Percentiles rank a stretch among this genome's conserved stretches.
Conservation (phyloP, 2,113 vertebrate species). For the Ammodytes dubius region DNA sequence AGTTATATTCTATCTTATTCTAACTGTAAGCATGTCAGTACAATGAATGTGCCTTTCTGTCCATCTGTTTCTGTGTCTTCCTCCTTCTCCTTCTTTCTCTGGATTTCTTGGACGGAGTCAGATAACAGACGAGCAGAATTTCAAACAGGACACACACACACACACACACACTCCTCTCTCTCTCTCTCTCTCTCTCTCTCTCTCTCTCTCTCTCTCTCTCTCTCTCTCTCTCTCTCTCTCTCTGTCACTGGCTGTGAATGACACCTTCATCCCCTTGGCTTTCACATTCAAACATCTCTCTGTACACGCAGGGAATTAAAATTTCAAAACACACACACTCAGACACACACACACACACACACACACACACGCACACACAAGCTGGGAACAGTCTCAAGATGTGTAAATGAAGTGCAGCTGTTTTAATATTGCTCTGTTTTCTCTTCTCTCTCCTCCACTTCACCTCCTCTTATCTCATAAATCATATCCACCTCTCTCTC, state of each 20-base stretch:
- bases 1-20: background rate
- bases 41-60: background rate
- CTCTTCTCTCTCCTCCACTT: conserved; percentile 36
- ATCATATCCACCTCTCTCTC: conserved; percentile 9
- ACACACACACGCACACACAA: conserved; percentile 27
- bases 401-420: conserved; percentile 66
- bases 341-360: conserved; percentile 16
- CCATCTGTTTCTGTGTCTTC: background rate
- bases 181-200: conserved; percentile 53
- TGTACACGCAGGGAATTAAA: conserved; percentile 34
- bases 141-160: conserved; percentile 69
- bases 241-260: conserved; percentile 77
- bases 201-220: conserved; percentile 56
- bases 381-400: conserved; percentile 33
- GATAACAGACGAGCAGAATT: conserved; percentile 77
- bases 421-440: conserved; percentile 56
- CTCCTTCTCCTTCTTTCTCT: conserved; percentile 34
- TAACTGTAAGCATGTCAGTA: background rate
- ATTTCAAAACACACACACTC: conserved; percentile 6
- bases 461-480: conserved; percentile 58
- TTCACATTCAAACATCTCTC: conserved; percentile 71
- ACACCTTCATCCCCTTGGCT: conserved; percentile 75
- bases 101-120: conserved; percentile 73
- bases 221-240: conserved; percentile 34
- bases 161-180: conserved; percentile 42